These are phyloP conservation scores for Mus pahari DNA, from an alignment of 2,113 vertebrate species.

Conservation along the genomic window DNA sequence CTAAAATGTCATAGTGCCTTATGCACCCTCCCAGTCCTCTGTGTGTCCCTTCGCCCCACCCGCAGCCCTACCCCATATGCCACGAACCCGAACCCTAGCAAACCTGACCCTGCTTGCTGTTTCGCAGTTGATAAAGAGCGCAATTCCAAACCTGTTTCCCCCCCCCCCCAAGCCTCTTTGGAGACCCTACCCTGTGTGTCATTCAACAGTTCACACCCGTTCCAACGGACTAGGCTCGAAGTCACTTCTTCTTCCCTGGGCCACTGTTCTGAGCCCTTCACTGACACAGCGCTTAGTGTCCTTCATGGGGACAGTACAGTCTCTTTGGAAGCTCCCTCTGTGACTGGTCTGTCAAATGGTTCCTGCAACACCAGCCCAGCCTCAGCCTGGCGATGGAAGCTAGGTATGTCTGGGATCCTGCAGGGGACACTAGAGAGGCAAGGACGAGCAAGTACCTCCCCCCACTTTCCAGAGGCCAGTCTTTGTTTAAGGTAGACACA, in stretches of 20 bases:
- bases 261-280: neutral
- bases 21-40: rapidly evolving
- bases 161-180: too few species aligned
- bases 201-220: rapidly evolving
- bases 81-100: neutral
- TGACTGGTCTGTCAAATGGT: neutral
- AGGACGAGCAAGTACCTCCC: neutral
- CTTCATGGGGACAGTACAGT: neutral
- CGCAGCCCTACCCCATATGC: neutral
- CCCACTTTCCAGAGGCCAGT: neutral
- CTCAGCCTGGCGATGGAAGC: neutral
- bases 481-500: neutral
- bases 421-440: neutral
- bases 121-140: neutral
- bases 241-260: neutral
- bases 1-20: neutral
- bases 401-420: neutral
- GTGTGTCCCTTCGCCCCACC: neutral
- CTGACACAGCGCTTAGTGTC: neutral
- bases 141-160: neutral
- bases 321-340: neutral
- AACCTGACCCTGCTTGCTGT: rapidly evolving
- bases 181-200: neutral
- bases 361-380: neutral
- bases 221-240: neutral